A percentile compares a stretch with the other conserved stretches of the same genome.
These are phyloP conservation scores for Vulpes ferrilata DNA, from an alignment of 2,113 vertebrate species.

Conservation along the genomic window DNA sequence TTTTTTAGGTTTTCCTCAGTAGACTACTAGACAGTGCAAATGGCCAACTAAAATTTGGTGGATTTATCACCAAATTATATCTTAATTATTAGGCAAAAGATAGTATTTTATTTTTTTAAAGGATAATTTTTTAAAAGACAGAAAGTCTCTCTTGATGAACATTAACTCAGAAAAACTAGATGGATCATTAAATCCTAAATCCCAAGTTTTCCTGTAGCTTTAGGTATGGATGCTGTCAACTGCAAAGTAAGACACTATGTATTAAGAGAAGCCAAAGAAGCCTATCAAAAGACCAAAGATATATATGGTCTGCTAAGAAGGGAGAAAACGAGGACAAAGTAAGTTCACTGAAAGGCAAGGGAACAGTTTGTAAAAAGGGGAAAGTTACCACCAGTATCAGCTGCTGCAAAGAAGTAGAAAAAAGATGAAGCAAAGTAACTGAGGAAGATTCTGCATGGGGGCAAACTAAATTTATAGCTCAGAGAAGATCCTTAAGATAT, in stretches of 20 bases:
- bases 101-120: slow-evolving; percentile 32
- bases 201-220: not conserved
- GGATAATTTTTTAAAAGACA: slow-evolving; percentile 43
- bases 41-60: not conserved
- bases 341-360: not conserved
- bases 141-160: not conserved
- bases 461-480: not conserved
- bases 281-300: not conserved
- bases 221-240: not conserved
- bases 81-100: not conserved
- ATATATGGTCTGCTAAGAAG: not conserved
- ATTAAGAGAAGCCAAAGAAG: not conserved
- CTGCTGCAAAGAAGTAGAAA: not conserved
- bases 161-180: not conserved
- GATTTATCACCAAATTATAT: not conserved
- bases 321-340: not conserved
- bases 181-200: slow-evolving; percentile 16
- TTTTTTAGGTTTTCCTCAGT: not conserved
- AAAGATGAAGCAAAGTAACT: not conserved
- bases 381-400: not conserved
- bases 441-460: not conserved
- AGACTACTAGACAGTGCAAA: not conserved
- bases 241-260: not conserved
- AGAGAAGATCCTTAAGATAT: not conserved
- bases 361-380: not conserved